These are phyloP conservation scores for Neoscelio sp. DNA, from an alignment of 2,888 invertebrate species.

Conservation along the genomic window DNA sequence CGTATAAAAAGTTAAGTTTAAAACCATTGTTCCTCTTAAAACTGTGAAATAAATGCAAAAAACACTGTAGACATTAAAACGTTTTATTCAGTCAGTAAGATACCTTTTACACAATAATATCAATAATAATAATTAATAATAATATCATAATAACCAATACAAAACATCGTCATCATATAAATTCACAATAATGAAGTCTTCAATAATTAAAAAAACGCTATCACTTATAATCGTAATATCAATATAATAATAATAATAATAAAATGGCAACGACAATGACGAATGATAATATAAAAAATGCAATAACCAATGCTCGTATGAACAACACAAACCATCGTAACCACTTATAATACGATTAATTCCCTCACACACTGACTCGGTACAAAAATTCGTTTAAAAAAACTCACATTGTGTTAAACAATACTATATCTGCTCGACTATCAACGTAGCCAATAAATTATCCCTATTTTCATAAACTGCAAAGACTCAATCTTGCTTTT, in stretches of 20 bases:
- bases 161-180: slow-evolving; percentile 62
- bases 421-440: slow-evolving; percentile 76
- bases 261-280: slow-evolving; percentile 60
- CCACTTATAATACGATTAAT: slow-evolving; percentile 79
- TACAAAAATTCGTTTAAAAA: slow-evolving; percentile 75
- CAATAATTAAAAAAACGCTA: slow-evolving; percentile 50
- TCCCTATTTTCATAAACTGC: slow-evolving; percentile 77
- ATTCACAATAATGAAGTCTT: slow-evolving; percentile 75
- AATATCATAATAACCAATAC: slow-evolving; percentile 67
- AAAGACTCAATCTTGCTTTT: slow-evolving; percentile 76
- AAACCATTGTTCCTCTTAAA: no score
- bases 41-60: slow-evolving; percentile 31
- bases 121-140: slow-evolving; percentile 74
- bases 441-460: slow-evolving; percentile 80
- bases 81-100: slow-evolving; percentile 83
- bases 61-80: slow-evolving; percentile 80
- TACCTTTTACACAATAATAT: slow-evolving; percentile 82
- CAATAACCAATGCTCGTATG: slow-evolving; percentile 53
- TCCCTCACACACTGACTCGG: slow-evolving; percentile 75
- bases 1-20: no score
- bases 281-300: slow-evolving; percentile 64
- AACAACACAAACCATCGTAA: slow-evolving; percentile 74
- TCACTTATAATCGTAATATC: slow-evolving; percentile 58
- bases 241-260: slow-evolving; percentile 69
- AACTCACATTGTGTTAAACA: slow-evolving; percentile 76